phyloP scores from a whole-genome alignment of 1,140 invertebrate genomes.

The Saccostrea cuccullata region DNA sequence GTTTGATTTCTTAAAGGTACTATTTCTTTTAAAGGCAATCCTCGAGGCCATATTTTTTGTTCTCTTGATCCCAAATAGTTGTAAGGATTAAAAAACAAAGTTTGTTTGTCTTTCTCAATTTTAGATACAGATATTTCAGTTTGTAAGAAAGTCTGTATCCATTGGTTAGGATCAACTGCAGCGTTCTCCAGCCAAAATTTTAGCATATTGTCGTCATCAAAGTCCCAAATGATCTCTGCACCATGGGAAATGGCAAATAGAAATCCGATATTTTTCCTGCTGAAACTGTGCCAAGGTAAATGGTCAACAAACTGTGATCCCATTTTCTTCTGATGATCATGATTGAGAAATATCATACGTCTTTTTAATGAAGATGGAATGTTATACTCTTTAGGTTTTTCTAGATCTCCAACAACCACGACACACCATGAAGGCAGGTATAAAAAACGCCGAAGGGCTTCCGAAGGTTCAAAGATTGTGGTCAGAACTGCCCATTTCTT shows the following conservation, averaged over 20 bases:
- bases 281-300: slow-evolving; percentile 45
- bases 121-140: background rate
- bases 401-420: background rate
- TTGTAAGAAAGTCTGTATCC: too few relatives aligned
- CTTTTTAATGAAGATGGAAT: background rate
- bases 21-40: too few relatives aligned
- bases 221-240: slow-evolving; percentile 45
- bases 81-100: too few relatives aligned
- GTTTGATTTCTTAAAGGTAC: too few relatives aligned
- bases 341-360: slow-evolving; percentile 4
- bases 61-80: too few relatives aligned
- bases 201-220: background rate
- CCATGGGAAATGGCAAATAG: slow-evolving; percentile 26
- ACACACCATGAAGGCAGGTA: background rate
- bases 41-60: too few relatives aligned
- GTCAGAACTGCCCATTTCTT: background rate
- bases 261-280: slow-evolving; percentile 55
- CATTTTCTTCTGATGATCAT: slow-evolving; percentile 25
- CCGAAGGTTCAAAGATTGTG: background rate
- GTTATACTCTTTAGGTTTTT: background rate
- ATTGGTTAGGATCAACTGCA: background rate
- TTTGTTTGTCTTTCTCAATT: too few relatives aligned
- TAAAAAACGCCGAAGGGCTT: background rate
- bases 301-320: slow-evolving; percentile 25
- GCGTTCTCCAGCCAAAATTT: slow-evolving; percentile 5